Evolutionary conservation across 2,113 vertebrate species (phyloP).

Genomic region (Turdus rufiventris): DNA sequence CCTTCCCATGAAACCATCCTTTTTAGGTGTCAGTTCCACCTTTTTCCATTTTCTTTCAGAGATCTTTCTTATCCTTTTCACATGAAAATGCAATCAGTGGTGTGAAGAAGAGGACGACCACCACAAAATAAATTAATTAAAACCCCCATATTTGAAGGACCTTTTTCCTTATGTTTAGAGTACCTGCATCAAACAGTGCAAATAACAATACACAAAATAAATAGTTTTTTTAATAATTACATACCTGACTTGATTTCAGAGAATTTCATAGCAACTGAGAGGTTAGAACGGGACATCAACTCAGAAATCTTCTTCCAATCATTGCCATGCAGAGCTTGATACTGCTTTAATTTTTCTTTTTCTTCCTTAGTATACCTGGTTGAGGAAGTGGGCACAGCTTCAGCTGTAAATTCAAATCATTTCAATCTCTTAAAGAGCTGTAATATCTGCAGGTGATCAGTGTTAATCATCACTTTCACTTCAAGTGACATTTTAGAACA

Average conservation of each 20-base stretch:
- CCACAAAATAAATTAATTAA: neutral
- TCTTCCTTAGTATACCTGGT: slow-evolving; percentile 68
- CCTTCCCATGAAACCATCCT: neutral
- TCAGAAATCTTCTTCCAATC: slow-evolving; percentile 72
- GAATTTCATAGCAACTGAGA: slow-evolving; percentile 69
- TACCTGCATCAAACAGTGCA: neutral
- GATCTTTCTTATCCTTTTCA: neutral
- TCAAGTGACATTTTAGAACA: neutral
- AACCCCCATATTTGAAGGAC: neutral
- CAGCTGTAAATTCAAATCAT: neutral
- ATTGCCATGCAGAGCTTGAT: slow-evolving; percentile 67
- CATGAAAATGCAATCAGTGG: neutral
- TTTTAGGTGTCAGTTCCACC: neutral
- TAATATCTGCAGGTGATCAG: neutral
- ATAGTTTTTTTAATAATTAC: neutral
- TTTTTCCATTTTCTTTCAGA: neutral
- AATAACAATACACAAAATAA: neutral
- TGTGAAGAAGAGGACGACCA: neutral
- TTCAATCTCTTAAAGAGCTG: neutral
- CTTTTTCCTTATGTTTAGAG: neutral
- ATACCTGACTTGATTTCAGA: slow-evolving; percentile 69
- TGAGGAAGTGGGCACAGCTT: neutral
- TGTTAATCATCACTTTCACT: neutral
- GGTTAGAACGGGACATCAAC: slow-evolving; percentile 69
- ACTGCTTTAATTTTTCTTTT: slow-evolving; percentile 56